Conservation (phyloP, 2,113 vertebrate species). For the Rafetus swinhoei region DNA sequence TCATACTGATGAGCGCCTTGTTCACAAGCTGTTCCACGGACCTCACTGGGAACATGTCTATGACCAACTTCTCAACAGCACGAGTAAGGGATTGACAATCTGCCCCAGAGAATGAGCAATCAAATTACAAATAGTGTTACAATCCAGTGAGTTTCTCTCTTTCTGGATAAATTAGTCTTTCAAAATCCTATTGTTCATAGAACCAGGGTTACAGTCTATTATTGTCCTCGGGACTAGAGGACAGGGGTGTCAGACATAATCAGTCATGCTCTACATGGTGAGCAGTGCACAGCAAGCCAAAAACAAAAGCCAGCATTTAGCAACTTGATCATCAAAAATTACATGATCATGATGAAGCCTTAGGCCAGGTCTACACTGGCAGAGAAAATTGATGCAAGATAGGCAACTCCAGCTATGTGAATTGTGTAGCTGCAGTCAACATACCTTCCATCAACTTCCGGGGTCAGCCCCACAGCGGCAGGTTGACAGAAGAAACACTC, state of each 20-base stretch:
- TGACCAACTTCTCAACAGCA: not conserved
- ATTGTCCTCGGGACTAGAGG: not conserved
- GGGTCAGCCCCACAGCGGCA: too few relatives aligned
- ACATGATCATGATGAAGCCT: not conserved
- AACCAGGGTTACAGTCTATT: not conserved
- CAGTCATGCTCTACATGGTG: not conserved
- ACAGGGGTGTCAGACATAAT: not conserved
- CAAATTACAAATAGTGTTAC: not conserved
- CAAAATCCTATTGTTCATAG: not conserved
- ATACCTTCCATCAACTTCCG: too few relatives aligned
- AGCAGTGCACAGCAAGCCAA: not conserved
- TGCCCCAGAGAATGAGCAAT: not conserved
- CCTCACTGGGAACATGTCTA: not conserved
- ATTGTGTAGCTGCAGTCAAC: too few relatives aligned
- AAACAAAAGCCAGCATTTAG: not conserved
- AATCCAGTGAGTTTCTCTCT: not conserved
- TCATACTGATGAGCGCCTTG: not conserved
- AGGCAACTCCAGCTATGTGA: too few relatives aligned
- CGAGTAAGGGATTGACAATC: constrained; percentile 6
- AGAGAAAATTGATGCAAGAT: too few relatives aligned
- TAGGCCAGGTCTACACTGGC: too few relatives aligned
- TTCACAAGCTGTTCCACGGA: not conserved
- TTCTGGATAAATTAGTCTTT: not conserved
- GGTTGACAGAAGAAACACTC: too few relatives aligned
- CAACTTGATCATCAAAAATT: not conserved